A percentile compares a stretch with the other conserved stretches of the same genome.
Evolutionary conservation across 1,140 invertebrate species (phyloP).

Genomic region (Lucilia cuprina): DNA sequence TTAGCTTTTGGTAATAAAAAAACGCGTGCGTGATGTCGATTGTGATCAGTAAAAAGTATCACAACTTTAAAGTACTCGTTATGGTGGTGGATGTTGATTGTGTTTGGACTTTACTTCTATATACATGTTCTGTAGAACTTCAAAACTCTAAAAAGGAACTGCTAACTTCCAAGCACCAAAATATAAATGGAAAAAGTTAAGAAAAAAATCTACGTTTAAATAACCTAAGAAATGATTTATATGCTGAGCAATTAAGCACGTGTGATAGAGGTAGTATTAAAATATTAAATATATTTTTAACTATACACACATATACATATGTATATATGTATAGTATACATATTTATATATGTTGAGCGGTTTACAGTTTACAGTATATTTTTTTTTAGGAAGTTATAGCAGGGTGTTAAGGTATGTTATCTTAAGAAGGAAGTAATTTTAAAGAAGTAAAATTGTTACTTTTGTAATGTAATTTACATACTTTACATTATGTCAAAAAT

Average conservation of each 20-base stretch:
- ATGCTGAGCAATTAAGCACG: neutral
- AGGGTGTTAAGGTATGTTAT: neutral
- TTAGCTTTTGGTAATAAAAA: neutral
- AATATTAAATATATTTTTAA: neutral
- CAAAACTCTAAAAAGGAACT: neutral
- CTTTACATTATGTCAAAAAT: too few relatives aligned
- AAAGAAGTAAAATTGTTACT: too few relatives aligned
- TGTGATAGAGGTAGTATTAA: slow-evolving; percentile 2
- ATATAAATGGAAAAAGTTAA: neutral
- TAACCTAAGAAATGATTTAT: neutral
- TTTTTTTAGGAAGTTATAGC: neutral
- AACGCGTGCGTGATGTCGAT: neutral
- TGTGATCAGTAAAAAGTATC: neutral
- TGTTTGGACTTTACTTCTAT: too few relatives aligned
- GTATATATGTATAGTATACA: neutral
- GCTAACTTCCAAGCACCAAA: neutral
- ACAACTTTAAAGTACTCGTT: too few relatives aligned
- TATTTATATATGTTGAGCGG: too few relatives aligned
- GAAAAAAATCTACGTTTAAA: neutral
- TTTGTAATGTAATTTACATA: too few relatives aligned
- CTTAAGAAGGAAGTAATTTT: too few relatives aligned
- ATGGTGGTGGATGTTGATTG: too few relatives aligned
- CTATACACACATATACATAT: neutral
- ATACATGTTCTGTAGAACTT: neutral
- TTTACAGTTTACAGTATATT: too few relatives aligned